A percentile compares a stretch with the other conserved stretches of the same genome.
Conservation (phyloP, 92 coral and sea anemone species). For the Bergia sp. region DNA sequence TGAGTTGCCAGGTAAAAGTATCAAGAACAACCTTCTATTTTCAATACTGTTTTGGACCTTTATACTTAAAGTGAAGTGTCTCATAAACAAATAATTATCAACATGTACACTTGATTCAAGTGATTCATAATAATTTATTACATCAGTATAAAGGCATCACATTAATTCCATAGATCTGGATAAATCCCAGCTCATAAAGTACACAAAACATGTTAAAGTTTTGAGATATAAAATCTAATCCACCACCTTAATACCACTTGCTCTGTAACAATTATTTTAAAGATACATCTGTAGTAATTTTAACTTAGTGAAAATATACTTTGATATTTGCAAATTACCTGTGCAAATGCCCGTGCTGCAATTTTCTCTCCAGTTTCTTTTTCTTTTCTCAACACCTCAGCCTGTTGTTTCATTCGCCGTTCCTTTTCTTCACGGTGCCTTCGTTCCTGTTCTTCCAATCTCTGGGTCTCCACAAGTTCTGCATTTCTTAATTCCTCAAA, state of each 20-base stretch:
- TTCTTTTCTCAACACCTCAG: slow-evolving; percentile 92
- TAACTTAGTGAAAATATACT: no score
- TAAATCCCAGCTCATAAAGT: not conserved
- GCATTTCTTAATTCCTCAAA: slow-evolving; percentile 96
- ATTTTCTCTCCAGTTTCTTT: slow-evolving; percentile 97
- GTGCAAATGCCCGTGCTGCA: slow-evolving; percentile 99
- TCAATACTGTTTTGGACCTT: no score
- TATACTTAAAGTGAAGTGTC: no score
- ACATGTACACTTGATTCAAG: not conserved
- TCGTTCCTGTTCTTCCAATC: slow-evolving; percentile 98
- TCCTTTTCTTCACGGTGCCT: slow-evolving; percentile 97
- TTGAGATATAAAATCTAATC: not conserved
- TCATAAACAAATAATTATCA: no score
- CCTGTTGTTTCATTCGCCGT: slow-evolving; percentile 94
- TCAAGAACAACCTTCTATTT: no score
- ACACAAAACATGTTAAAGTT: not conserved
- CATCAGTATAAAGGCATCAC: not conserved
- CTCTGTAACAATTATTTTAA: not conserved
- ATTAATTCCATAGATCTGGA: not conserved
- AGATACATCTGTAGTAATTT: no score
- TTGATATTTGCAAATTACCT: slow-evolving; percentile 57
- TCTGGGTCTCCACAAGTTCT: slow-evolving; percentile 97
- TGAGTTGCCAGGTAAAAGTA: no score
- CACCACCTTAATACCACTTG: not conserved
- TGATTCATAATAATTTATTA: not conserved